Percentiles rank a stretch among this genome's conserved stretches.
Conservation (phyloP, 2,888 invertebrate genomes). For the Sarcophaga caerulescens region DNA sequence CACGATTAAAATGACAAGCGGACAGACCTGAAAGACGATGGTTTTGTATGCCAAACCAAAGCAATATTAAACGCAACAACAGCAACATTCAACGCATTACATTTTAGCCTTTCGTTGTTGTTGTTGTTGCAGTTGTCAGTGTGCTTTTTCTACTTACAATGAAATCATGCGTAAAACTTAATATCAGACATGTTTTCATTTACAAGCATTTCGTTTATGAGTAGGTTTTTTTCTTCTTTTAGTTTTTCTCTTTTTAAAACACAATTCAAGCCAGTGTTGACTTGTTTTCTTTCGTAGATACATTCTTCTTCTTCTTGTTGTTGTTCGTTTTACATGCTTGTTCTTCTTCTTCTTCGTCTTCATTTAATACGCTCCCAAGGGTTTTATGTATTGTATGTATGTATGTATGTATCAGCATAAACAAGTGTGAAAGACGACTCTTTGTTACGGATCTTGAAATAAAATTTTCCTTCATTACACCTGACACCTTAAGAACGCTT, state of each 20-base stretch:
- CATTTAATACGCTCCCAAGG: not conserved
- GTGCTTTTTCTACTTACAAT: not conserved
- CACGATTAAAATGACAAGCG: not conserved
- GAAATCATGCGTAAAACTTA: slow-evolving; percentile 66
- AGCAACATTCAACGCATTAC: not conserved
- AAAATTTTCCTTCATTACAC: not conserved
- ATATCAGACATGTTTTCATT: slow-evolving; percentile 44
- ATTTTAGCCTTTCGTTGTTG: not conserved
- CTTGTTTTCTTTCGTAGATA: slow-evolving; percentile 10
- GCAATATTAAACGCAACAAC: no score
- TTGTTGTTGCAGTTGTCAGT: slow-evolving; percentile 23
- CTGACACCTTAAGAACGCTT: not conserved
- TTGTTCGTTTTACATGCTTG: slow-evolving; percentile 4
- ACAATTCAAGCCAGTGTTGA: slow-evolving; percentile 22
- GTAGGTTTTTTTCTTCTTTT: not conserved
- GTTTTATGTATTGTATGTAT: not conserved
- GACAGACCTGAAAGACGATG: not conserved
- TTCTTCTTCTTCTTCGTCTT: not conserved
- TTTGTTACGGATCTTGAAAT: not conserved
- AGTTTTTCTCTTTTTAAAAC: not conserved
- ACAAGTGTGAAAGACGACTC: slow-evolving; percentile 34
- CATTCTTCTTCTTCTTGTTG: slow-evolving; percentile 21
- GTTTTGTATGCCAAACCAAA: not conserved
- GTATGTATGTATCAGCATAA: not conserved
- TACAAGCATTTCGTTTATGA: not conserved